Evolutionary conservation across 2,797 vertebrate genomes (phyloP), one percentile per base, ranked within the genome.

Genomic region (Cynodonichthys magdalenae): DNA sequence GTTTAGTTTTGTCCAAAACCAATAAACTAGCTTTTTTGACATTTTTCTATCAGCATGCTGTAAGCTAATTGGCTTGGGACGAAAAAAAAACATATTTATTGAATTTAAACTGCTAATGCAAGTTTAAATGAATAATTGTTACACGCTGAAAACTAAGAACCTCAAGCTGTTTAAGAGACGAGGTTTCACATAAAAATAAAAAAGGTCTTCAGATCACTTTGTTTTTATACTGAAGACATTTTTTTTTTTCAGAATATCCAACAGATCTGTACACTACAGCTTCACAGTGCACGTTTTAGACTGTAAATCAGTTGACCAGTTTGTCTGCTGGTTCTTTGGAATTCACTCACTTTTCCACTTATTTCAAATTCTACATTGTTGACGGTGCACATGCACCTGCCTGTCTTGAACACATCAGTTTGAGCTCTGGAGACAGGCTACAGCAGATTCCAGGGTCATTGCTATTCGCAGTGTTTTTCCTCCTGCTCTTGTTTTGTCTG

Each of bases 381-480:
- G 11, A 42, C 20, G 18, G 10, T 19, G 19, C 9, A 11, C 0
- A 15, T 12, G 9, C 39, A 27, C 17, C 3, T 0, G 12, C 0
- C 39, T 45, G 29, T 54, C 52, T 51, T 55, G 8, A 59, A 48
- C 15, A 14, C 34, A 53, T 69, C 73, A 66, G n/a, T 15, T 44
- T 59, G 42, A 59, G 59, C 56, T 77, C 69, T 18, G 46, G 20
- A 66, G 61, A 49, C 39, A 1, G 28, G 9, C 50, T 52, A 6
- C 20, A 24, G 29, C 46, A 65, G 61, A 65, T n/a, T 55, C 42
- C 29, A 36, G 20, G 55, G 47, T 71, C 57, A 45, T 58, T 69
- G 55, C 52, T 68, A 59, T 75, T 69, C 61, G 41, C 42, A 6
- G 19, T 36, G 17, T 73, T 64, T 59, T 27, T 18, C 60, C 52